Evolutionary conservation across 2,888 invertebrate species (phyloP), one percentile per base, ranked within the genome.

Genomic region (Panorpa germanica): DNA sequence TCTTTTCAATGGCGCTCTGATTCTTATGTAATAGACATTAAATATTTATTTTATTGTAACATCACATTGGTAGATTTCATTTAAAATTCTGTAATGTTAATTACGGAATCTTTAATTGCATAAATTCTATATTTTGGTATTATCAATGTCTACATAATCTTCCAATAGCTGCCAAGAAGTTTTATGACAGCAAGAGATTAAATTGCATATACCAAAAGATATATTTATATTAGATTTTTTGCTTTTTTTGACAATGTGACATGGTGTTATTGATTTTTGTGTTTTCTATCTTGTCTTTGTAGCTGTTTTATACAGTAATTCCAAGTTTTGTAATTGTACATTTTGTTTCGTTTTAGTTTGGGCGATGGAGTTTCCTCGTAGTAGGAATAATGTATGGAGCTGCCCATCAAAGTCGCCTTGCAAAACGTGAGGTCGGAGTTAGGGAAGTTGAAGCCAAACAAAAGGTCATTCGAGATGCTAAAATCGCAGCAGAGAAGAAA

Each of bases 301-400:
- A n/a, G n/a, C n/a, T n/a, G n/a, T n/a, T n/a, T n/a, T n/a, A n/a
- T n/a, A n/a, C n/a, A n/a, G n/a, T n/a, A n/a, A n/a, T n/a, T n/a
- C n/a, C n/a, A n/a, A n/a, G n/a, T n/a, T n/a, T n/a, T n/a, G n/a
- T n/a, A n/a, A n/a, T n/a, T n/a, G n/a, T 3, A 29, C 11, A 29
- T 31, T 31, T 25, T 28, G 33, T 34, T 37, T 23, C 30, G 35
- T 46, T 60, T 6, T 51, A 81, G 80, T 80, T 82, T 45, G 71
- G 72, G 34, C 65, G 86, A 47, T 86, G 83, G 82, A 72, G 73
- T 32, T 61, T 83, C 45, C 61, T 86, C 3, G 48, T 64, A 1
- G 58, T 64, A 1, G 85, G 85, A 17, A 55, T 86, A 37, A 46
- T 69, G 2, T 86, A 81, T 41, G 86, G 85, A 29, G 65, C 70